A percentile compares a stretch with the other conserved stretches of the same genome.
Evolutionary conservation across 2,888 invertebrate genomes (phyloP).

Genomic region (Caenorhabditis sp.): DNA sequence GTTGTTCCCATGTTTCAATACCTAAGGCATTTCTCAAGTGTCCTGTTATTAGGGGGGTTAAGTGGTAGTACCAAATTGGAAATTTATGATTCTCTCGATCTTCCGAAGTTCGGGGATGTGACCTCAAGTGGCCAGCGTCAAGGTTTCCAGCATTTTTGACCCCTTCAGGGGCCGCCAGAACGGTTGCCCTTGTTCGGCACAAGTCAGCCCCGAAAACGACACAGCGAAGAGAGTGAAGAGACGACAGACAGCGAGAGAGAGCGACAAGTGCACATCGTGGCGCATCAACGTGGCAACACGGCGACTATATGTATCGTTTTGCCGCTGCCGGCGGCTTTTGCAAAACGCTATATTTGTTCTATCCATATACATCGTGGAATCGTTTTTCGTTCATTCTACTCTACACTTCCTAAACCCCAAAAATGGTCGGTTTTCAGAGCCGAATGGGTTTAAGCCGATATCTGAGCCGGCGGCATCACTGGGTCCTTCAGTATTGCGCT

Average conservation of each 20-base stretch:
- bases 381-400: too few relatives aligned
- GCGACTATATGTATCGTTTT: neutral
- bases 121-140: conserved; percentile 14
- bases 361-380: neutral
- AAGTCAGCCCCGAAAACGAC: neutral
- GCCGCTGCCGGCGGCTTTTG: conserved; percentile 15
- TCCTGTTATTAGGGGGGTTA: conserved; percentile 3
- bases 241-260: conserved; percentile 4
- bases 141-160: conserved; percentile 8
- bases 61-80: conserved; percentile 4
- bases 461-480: conserved; percentile 67
- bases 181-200: neutral
- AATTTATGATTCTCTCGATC: neutral
- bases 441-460: conserved; percentile 72
- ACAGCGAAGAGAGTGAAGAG: conserved; percentile 4
- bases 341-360: conserved; percentile 18
- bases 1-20: conserved; percentile 24
- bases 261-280: conserved; percentile 41
- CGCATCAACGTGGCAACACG: conserved; percentile 34
- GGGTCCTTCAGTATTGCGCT: conserved; percentile 70
- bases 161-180: neutral
- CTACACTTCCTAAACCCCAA: neutral
- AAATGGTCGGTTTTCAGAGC: conserved; percentile 1
- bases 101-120: neutral
- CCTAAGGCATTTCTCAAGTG: neutral